Base-by-base conservation (phyloP, 2,113 vertebrate species). In the Puma concolor region DNA sequence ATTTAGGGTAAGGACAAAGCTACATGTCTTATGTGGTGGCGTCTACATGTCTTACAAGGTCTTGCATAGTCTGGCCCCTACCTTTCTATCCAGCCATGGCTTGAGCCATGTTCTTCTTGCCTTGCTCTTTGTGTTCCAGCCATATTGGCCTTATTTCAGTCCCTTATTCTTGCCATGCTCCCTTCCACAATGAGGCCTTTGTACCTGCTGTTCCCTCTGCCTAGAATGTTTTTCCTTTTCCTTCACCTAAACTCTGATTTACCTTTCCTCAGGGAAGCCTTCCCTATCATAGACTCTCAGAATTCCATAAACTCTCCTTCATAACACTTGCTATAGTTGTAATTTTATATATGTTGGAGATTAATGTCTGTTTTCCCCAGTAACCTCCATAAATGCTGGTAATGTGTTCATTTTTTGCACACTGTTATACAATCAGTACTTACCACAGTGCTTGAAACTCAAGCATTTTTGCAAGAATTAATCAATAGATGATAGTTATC, bases 191-290 rank as follows among this genome's bases (percentile, higher is more conserved):
- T 76, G 82, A 95, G 41, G 88, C 60, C 41, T 97, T 95, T 84
- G 50, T 92, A 94, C 50, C 41, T 97, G 79, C 54, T 97, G 36
- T 96, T 96, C 69, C 71, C 76, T 96, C 64, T 95, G 87, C 96
- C 48, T 77, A 88, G 54, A 95, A 83, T 90, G 79, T 90, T 97
- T 96, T 97, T 86, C 52, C 63, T 91, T 95, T 94, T 97, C 23
- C 63, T 85, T 97, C 36, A 82, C 91, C 94, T 97, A 80, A 92
- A 92, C 50, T 96, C 85, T 12, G 25, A 38, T 94, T 84, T 94
- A 81, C 92, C 76, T 88, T 97, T 97, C 91, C 71, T 95, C 72
- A 95, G 87, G 92, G 69, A 96, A 97, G 87, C 74, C 92, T 95
- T 97, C 96, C 93, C 67, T 96, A 57, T 88, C 74, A 76, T n/a